Percentiles rank a stretch among this genome's conserved stretches.
Evolutionary conservation across 35 echinoderm and acorn worm genomes (phyloP).

Genomic region (Lytechinus pictus): DNA sequence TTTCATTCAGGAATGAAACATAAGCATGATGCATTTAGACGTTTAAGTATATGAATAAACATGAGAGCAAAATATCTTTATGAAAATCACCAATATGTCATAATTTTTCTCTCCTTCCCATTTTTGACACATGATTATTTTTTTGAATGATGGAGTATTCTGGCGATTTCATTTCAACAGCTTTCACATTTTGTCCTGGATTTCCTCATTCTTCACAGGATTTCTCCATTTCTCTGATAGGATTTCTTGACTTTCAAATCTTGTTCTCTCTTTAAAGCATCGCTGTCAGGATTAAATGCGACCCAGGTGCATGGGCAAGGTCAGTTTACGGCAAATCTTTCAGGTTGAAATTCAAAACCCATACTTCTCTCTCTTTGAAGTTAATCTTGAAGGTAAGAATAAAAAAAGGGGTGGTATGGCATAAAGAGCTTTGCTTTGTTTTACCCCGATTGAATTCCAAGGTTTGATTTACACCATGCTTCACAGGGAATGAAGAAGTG

Average conservation of each 20-base stretch:
- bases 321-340: background rate
- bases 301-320: background rate
- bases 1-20: too few relatives aligned
- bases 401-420: background rate
- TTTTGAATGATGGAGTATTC: background rate
- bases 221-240: background rate
- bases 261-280: background rate
- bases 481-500: background rate
- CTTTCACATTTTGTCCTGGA: background rate
- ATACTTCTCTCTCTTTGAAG: background rate
- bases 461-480: background rate
- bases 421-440: background rate
- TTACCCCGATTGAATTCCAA: constrained; percentile 1
- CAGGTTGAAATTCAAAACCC: background rate
- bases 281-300: background rate
- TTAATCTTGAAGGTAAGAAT: background rate
- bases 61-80: too few relatives aligned
- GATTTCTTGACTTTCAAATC: constrained; percentile 10
- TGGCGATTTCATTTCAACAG: background rate
- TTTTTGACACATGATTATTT: too few relatives aligned
- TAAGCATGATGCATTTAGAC: too few relatives aligned
- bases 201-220: background rate
- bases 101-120: too few relatives aligned
- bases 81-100: too few relatives aligned
- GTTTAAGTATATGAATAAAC: too few relatives aligned